phyloP scores from a whole-genome alignment of 1,140 invertebrate genomes.

The Drosophila novamexicana region DNA sequence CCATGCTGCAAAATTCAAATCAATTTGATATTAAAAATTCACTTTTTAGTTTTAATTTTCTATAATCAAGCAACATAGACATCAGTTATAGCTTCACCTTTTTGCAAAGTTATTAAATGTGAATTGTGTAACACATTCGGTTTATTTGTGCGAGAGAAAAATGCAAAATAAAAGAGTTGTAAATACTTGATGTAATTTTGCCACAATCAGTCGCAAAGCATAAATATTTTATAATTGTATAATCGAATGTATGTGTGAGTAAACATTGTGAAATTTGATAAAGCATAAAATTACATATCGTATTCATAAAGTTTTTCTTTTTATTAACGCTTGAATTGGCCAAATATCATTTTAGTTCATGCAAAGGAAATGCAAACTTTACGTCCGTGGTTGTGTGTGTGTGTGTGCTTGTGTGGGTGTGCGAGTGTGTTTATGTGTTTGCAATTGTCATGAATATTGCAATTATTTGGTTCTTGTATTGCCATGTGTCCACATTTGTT shows the following conservation, averaged over 20 bases:
- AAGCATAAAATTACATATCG: slow-evolving; percentile 59
- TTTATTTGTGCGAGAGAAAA: neutral
- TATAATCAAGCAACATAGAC: neutral
- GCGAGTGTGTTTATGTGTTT: slow-evolving; percentile 38
- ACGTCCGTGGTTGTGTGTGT: slow-evolving; percentile 20
- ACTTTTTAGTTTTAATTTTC: neutral
- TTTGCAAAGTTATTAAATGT: slow-evolving; percentile 14
- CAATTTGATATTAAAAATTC: neutral
- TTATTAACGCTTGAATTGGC: slow-evolving; percentile 49
- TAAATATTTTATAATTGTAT: slow-evolving; percentile 63
- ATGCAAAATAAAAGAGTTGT: slow-evolving; percentile 44
- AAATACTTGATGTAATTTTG: slow-evolving; percentile 62
- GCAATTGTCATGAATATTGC: slow-evolving; percentile 81
- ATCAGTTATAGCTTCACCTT: slow-evolving; percentile 11
- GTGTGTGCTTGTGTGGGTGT: slow-evolving; percentile 10
- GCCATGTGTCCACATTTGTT: slow-evolving; percentile 54
- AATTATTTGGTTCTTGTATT: slow-evolving; percentile 75
- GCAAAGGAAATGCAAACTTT: slow-evolving; percentile 75
- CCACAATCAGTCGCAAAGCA: slow-evolving; percentile 26
- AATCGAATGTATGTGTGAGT: slow-evolving; percentile 44
- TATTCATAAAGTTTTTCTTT: slow-evolving; percentile 40
- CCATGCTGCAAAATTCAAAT: neutral
- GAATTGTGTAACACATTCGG: slow-evolving; percentile 7
- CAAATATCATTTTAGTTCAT: slow-evolving; percentile 61
- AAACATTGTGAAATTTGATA: slow-evolving; percentile 48